Evolutionary conservation across 64 coral and sea anemone species (phyloP).

Genomic region (Actinia tenebrosa): DNA sequence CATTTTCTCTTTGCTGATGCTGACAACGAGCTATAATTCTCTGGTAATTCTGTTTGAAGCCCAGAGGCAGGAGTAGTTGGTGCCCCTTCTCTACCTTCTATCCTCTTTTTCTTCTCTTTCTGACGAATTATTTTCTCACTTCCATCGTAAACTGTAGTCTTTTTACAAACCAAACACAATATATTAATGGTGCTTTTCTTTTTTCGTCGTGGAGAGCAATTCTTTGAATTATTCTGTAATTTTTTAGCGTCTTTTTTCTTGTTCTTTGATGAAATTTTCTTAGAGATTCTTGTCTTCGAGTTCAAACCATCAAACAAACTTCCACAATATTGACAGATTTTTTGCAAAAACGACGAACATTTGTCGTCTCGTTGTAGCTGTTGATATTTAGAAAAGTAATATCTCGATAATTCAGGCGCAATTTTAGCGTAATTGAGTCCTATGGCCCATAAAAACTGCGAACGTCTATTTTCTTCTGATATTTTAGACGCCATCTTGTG

Average conservation of each 20-base stretch:
- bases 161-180: background rate
- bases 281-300: background rate
- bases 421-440: background rate
- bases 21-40: conserved; percentile 23
- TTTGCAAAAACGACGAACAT: background rate
- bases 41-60: background rate
- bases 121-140: background rate
- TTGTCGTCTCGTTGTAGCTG: background rate
- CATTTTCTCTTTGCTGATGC: conserved; percentile 8
- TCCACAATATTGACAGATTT: conserved; percentile 15
- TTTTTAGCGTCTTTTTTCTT: background rate
- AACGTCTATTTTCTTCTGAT: background rate
- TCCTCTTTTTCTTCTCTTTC: background rate
- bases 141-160: background rate
- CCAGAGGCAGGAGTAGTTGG: background rate
- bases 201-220: background rate
- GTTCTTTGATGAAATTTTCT: conserved; percentile 13
- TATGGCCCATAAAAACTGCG: conserved; percentile 4
- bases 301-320: background rate
- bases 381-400: conserved; percentile 19
- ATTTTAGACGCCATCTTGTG: conserved; percentile 9
- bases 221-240: background rate
- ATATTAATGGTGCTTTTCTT: background rate
- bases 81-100: background rate
- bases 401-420: conserved; percentile 2